Base-by-base conservation (phyloP, 2,888 invertebrate genomes). In the Caenorhabditis virilis region DNA sequence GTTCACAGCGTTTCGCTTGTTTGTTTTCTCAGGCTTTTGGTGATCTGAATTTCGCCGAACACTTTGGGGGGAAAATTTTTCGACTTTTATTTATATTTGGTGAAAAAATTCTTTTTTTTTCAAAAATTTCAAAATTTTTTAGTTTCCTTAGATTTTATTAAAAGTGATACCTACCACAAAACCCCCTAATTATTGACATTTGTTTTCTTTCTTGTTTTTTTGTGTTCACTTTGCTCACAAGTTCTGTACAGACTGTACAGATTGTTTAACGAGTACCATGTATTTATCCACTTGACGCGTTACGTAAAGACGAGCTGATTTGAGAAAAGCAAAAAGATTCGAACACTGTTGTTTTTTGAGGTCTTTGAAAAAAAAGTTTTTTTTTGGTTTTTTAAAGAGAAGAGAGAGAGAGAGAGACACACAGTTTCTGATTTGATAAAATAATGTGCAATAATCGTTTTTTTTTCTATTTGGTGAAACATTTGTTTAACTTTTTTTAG, bases 41-140 rank as follows among this genome's bases (percentile, higher is more conserved):
- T 13, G 30, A 9, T 30, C 7, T 30, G 13, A n/a, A n/a, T n/a
- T n/a, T n/a, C n/a, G n/a, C n/a, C 53, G 59, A 59, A 53, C 59
- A 59, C 59, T 59, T 59, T 53, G 52, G 53, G 27, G 48, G 36
- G 58, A 52, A 52, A 47, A 20, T 11, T 27, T 38, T 25, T 27
- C 49, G 59, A n/a, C 54, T 60, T 54, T 60, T 54, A 43, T 41
- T 20, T 50, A 36, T 30, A 9, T 30, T 30, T 30, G 30, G 30
- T 30, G 30, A 30, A 30, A 9, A 9, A 30, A 9, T 30, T 30
- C 30, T 30, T 30, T 13, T 30, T 30, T 13, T 13, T 30, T 30
- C 30, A 30, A 30, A 30, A 30, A 30, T n/a, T n/a, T 30, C 30
- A 30, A 30, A 30, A 13, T 30, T 30, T 30, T 30, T 30, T 30